A percentile compares a stretch with the other conserved stretches of the same genome.
Evolutionary conservation across 2,113 vertebrate species (phyloP).

Genomic region (Zosterops pallidus): DNA sequence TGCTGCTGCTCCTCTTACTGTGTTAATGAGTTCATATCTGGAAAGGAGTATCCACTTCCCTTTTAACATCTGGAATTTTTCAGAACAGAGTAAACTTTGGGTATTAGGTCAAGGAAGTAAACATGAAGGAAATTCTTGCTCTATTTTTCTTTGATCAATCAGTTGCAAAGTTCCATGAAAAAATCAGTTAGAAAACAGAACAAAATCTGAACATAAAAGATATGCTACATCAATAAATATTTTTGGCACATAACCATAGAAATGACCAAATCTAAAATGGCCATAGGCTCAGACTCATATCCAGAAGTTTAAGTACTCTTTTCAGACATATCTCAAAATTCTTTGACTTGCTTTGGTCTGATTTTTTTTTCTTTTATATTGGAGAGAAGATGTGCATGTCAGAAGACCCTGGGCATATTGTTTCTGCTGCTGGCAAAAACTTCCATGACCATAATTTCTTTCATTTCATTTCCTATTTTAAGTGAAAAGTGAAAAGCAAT

Average conservation of each 20-base stretch:
- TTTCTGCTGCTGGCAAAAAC: not conserved
- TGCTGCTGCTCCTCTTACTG: constrained; percentile 11
- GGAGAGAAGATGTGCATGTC: not conserved
- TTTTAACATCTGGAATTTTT: constrained; percentile 75
- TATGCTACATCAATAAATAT: not conserved
- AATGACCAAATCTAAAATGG: not conserved
- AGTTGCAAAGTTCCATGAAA: constrained; percentile 83
- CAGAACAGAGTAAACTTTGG: constrained; percentile 77
- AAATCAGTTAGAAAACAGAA: constrained; percentile 75
- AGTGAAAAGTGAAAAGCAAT: not conserved
- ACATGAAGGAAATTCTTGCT: constrained; percentile 81
- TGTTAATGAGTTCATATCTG: constrained; percentile 56
- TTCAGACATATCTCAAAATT: not conserved
- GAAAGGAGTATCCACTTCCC: constrained; percentile 74
- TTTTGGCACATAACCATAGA: not conserved
- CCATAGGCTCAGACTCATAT: not conserved
- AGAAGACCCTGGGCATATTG: not conserved
- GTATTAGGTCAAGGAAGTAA: constrained; percentile 81
- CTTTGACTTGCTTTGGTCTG: not conserved
- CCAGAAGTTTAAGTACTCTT: not conserved
- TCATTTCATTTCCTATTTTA: not conserved
- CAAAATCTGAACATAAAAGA: not conserved
- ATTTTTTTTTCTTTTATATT: not conserved
- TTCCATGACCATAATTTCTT: not conserved
- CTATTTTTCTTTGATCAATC: constrained; percentile 86